Evolutionary conservation across 1,140 invertebrate species (phyloP), one percentile per base, ranked within the genome.

Genomic region (Odontomachus brunneus): DNA sequence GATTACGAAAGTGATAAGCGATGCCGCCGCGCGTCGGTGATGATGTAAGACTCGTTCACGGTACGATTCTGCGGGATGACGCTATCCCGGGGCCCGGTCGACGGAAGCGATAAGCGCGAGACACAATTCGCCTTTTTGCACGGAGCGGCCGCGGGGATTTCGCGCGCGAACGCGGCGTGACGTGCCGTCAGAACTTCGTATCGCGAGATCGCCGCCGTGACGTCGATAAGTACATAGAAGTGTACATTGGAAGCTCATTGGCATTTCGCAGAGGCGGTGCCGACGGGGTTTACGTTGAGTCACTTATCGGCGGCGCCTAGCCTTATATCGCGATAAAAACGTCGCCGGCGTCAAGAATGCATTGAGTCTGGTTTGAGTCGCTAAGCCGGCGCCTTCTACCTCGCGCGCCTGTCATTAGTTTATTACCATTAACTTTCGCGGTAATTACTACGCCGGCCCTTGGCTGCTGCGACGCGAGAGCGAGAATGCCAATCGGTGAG

Each of bases 341-440:
- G 75, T 84, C 63, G 53, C 33, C 22, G 38, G 38, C 38, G 38
- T 44, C 38, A 44, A 72, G 24, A 69, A 78, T 87, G 69, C 66
- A 29, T 76, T n/a, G 19, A 4, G 15, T 12, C 29, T 49, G 49
- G 59, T 86, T 55, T 0, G 38, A 11, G 38, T 7, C 38, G 38
- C 38, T 44, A 44, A 84, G 26, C 84, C 51, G 78, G 84, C 85
- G 59, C 84, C 19, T 84, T 80, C 63, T 48, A 80, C 59, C 51
- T 69, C 65, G 22, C 65, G 65, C 29, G 62, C 60, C 38, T 84
- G 72, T 86, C 75, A 85, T 88, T 88, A 85, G 86, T 88, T 88
- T 81, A 87, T 88, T 87, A 81, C 78, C 83, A 49, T 84, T 84
- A 84, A 86, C 82, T 82, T 82, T 62, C 44, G 49, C 73, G 24